Base-by-base conservation (phyloP, 2,113 vertebrate species). In the Sminthopsis crassicaudata region DNA sequence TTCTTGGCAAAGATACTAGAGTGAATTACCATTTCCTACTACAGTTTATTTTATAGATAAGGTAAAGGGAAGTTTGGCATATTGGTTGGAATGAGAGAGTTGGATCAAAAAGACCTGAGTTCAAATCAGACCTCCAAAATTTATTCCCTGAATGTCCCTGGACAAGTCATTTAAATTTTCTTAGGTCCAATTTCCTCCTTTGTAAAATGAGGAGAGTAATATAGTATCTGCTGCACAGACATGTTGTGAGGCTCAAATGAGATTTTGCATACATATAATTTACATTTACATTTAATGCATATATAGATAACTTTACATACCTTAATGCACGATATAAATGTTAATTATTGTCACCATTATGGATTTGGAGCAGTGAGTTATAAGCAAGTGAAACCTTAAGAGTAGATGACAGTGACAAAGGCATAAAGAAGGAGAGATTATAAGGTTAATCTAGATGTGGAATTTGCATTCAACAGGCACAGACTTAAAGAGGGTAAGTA, bases 161-260 rank as follows among this genome's bases (percentile, higher is more conserved):
- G 12, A 19, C 14, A 57, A 89, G 51, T 91, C 42, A 53, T 90
- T 95, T 60, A 92, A 90, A 16, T 46, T 48, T 90, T 91, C 42
- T 53, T 51, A 95, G n/a, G 27, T 26, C 92, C 48, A 46, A 48
- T 52, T 91, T 89, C 2, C 5, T 27, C 60, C 46, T 91, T 67
- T 22, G 16, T 24, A 36, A 19, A 55, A 92, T 93, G 46, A 46
- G 90, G 22, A 46, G 94, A 92, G 46, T 94, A 55, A 94, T 1
- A 25, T 1, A 25, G 0, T 51, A 53, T 51, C 36, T 94, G 27
- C 0, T 25, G 48, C 30, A 76, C 9, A 60, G 54, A 10, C 2
- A 1, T 91, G 95, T 94, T 60, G 36, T 89, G 46, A 94, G n/a
- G 14, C 52, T 95, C 54, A 93, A 53, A 53, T 92, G 36, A 76